Evolutionary conservation across 2,113 vertebrate genomes (phyloP), one percentile per base, ranked within the genome.

Genomic region (Platichthys flesus): DNA sequence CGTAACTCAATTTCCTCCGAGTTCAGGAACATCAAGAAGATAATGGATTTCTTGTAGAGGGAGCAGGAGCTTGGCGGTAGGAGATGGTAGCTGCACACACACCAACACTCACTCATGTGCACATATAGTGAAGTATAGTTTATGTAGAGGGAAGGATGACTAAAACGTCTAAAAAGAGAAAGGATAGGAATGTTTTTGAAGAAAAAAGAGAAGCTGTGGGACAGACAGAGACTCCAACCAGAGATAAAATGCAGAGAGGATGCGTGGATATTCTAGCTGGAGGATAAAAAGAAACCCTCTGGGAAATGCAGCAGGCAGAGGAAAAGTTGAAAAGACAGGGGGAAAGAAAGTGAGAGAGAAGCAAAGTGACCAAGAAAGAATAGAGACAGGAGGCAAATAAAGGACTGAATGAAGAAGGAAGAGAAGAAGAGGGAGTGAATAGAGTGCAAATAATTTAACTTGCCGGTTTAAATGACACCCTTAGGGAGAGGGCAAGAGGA

Each of bases 11-110:
- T 92, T 87, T 87, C 81, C 61, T 84, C 55, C 5, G 74, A 85
- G 79, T 79, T 79, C 76, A 84, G 62, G 70, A 82, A 83, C 85
- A 89, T 82, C 81, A 71, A 81, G 66, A 64, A 83, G 79, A 82
- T 89, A 88, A 90, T 89, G 67, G 84, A 79, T 79, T 87, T 89
- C 66, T 81, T 83, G 78, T 84, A 74, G 74, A 62, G 79, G 69
- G 69, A 86, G 69, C 28, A 60, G 70, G 69, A 49, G 45, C 70
- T 69, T 58, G 54, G 66, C 68, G 62, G 76, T 77, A 66, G 76
- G 62, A 70, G 67, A 69, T 67, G 51, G 54, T 66, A 72, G 55
- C 75, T 67, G 55, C 23, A 31, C 18, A 69, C 45, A 72, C 8
- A 52, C 66, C 49, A 18, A 42, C 20, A 56, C 35, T 35, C 7